Base-by-base conservation (phyloP, 1,140 invertebrate genomes). In the Platyscapa corneri region DNA sequence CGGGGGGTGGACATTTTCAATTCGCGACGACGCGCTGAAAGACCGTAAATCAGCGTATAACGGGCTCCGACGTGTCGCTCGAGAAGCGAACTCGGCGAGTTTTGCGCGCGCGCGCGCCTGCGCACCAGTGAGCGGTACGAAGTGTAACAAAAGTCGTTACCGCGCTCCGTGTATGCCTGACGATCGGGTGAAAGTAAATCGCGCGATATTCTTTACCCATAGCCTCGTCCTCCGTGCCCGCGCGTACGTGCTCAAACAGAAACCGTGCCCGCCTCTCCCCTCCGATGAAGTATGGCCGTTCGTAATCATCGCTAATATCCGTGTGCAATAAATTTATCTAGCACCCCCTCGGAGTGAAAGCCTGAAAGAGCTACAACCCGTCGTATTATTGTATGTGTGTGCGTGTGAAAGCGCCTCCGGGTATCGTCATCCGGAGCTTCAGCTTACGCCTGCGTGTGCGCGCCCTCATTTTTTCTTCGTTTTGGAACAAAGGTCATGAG, bases 11-110 rank as follows among this genome's bases (percentile, higher is more conserved):
- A 27, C 39, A 67, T 79, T 84, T 84, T 70, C 83, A 84, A 79
- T 84, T 81, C 37, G 27, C 67, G 84, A 65, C 76, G 76, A 30
- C 76, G 65, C 77, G 77, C 23, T 60, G 83, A 85, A 85, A 85
- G 76, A 37, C 67, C 34, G 83, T 84, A 87, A 87, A 87, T 86
- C 87, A 83, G 67, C 67, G 72, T 56, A 79, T 87, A 86, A 87
- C 70, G 18, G 49, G 49, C 49, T 14, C 16, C 64, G 85, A 46
- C 81, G 78, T 72, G 37, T 27, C 64, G 64, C 42, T 37, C 77
- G 77, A 12, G 60, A 65, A 80, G n/a, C 53, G n/a, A 70, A 70
- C 79, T 16, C 20, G 56, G 23, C 56, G 56, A 60, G 7, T 27
- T 60, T 60, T 60, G 5, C 5, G 56, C 23, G 23, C 20, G 27